phyloP scores from a whole-genome alignment of 2,113 vertebrate genomes.

The Oreocharis arfaki region DNA sequence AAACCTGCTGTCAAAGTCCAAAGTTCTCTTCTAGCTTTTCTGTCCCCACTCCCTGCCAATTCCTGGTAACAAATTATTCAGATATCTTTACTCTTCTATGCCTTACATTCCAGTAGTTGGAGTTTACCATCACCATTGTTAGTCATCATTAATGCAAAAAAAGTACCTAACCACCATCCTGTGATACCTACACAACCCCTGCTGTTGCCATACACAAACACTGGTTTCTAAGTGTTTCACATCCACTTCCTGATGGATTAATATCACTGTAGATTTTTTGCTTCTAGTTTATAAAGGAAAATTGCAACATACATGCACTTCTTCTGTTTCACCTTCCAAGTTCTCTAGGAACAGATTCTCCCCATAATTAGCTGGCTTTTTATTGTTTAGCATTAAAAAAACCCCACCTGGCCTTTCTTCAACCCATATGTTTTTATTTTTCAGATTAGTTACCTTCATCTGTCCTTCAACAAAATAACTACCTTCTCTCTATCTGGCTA shows the following conservation, averaged over 20 bases:
- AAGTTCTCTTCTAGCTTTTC: not conserved
- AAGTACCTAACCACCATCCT: not conserved
- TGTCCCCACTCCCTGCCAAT: rapidly evolving
- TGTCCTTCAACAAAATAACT: not conserved
- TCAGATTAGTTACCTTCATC: not conserved
- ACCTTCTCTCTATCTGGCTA: not conserved
- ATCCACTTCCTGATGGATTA: not conserved
- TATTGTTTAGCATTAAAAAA: not conserved
- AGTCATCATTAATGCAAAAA: not conserved
- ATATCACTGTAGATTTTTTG: not conserved
- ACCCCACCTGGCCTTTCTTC: not conserved
- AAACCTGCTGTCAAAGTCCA: not conserved
- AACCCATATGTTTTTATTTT: not conserved
- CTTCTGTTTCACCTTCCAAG: not conserved
- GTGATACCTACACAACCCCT: not conserved
- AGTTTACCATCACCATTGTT: not conserved
- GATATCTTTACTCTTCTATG: not conserved
- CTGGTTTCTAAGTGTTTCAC: not conserved
- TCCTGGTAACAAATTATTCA: not conserved
- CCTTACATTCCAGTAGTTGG: not conserved
- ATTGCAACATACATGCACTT: not conserved
- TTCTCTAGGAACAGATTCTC: not conserved
- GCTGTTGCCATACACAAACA: not conserved
- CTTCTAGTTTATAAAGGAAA: not conserved
- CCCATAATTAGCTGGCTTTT: not conserved